Percentiles rank a stretch among this genome's conserved stretches.
phyloP scores from a whole-genome alignment of 2,113 vertebrate species.

The Chionomys nivalis region DNA sequence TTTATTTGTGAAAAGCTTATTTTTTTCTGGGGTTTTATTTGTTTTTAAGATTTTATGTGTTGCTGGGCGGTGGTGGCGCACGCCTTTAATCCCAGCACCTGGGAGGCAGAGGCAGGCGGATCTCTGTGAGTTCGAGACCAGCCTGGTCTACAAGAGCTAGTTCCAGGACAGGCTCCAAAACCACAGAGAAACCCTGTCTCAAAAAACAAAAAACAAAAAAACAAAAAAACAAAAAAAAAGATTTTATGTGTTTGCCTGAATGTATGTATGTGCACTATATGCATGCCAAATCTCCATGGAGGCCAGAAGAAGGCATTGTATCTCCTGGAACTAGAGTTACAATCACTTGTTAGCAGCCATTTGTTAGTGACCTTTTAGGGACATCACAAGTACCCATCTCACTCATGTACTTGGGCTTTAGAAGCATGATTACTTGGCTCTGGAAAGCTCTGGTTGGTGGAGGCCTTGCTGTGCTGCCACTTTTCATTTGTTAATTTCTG shows the following conservation, averaged over 20 bases:
- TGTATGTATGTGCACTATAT: not conserved
- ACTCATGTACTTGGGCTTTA: not conserved
- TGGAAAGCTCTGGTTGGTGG: not conserved
- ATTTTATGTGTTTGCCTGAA: not conserved
- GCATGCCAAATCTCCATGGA: not conserved
- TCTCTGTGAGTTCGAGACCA: too few species aligned
- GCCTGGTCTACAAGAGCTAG: too few species aligned
- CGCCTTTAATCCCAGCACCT: too few species aligned
- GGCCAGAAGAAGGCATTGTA: not conserved
- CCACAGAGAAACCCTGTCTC: too few species aligned
- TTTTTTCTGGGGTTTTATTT: not conserved
- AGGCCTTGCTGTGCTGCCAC: not conserved
- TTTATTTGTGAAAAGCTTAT: slow-evolving; percentile 12
- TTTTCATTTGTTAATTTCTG: not conserved
- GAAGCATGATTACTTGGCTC: not conserved
- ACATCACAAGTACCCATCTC: not conserved
- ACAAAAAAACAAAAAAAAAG: too few species aligned
- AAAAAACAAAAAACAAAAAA: too few species aligned
- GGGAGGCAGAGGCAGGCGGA: too few species aligned
- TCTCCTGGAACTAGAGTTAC: not conserved
- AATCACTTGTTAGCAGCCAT: not conserved
- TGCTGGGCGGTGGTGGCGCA: too few species aligned
- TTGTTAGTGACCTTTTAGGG: not conserved
- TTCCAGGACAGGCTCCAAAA: too few species aligned
- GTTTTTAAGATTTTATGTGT: not conserved